Evolutionary conservation across 1,140 invertebrate genomes (phyloP).

Genomic region (Cotesia vestalis): DNA sequence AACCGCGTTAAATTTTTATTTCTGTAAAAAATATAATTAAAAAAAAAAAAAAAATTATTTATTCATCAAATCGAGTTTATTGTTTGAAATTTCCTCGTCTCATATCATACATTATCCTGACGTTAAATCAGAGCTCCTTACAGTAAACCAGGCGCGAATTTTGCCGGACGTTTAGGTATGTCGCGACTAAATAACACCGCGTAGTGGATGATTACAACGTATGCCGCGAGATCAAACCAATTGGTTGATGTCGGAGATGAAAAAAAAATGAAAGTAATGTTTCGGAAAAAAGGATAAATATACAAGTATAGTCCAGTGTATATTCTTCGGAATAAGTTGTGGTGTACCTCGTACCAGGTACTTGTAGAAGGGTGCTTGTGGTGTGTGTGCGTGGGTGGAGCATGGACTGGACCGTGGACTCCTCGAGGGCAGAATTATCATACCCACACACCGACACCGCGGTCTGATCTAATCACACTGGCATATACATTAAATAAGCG

Average conservation of each 20-base stretch:
- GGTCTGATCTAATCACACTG: slow-evolving; percentile 65
- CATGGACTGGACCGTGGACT: slow-evolving; percentile 56
- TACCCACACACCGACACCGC: slow-evolving; percentile 57
- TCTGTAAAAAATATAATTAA: too few species aligned
- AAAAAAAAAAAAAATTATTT: too few species aligned
- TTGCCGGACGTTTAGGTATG: slow-evolving; percentile 14
- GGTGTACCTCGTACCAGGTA: background rate
- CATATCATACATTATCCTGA: too few species aligned
- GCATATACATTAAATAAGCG: slow-evolving; percentile 66
- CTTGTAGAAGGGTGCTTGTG: slow-evolving; percentile 29
- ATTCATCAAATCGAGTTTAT: too few species aligned
- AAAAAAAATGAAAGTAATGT: slow-evolving; percentile 23
- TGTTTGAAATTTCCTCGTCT: too few species aligned
- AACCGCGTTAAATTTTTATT: too few species aligned
- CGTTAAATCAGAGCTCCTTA: too few species aligned
- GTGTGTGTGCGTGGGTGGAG: slow-evolving; percentile 63
- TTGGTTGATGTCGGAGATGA: slow-evolving; percentile 27
- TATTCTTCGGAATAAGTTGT: slow-evolving; percentile 8
- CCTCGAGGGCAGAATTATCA: slow-evolving; percentile 65
- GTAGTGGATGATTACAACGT: slow-evolving; percentile 24
- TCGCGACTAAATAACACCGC: slow-evolving; percentile 6
- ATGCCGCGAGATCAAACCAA: slow-evolving; percentile 37
- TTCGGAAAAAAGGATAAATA: slow-evolving; percentile 31
- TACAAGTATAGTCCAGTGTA: background rate
- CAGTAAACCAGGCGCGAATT: slow-evolving; percentile 6